Base-by-base conservation (phyloP, 2,113 vertebrate species). In the Phasianus colchicus region DNA sequence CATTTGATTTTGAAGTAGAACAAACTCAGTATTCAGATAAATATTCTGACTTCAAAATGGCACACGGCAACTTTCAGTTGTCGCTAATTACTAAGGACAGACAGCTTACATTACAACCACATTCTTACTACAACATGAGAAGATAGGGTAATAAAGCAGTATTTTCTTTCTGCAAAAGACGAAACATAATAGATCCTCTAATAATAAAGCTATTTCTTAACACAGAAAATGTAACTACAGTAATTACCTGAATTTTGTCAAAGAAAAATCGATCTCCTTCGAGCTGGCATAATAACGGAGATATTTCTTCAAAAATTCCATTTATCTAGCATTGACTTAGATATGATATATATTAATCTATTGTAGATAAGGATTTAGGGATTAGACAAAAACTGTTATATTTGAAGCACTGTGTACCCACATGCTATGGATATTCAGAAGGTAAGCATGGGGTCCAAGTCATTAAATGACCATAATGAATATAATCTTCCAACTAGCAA, bases 1-100 rank as follows among this genome's bases (percentile, higher is more conserved):
- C 27, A 17, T 34, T 71, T 58, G 38, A 75, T 80, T 88, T 32
- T 71, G 24, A 87, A 88, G 17, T 21, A 83, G 72, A 81, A 5
- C 5, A 61, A 92, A 89, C 67, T 45, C 36, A 36, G 10, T 50
- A 67, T 50, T 69, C 66, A 79, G 50, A 85, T 79, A 88, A 85
- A 76, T 67, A 72, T 64, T 80, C 52, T 86, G 57, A 71, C 67
- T 90, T 86, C 72, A 83, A 81, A 94, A 74, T 66, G 47, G n/a
- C 63, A 86, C n/a, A 78, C 13, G 40, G 47, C 19, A 93, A 75
- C 65, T 63, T 71, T 57, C 64, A 27, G 38, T n/a, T 81, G 61
- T 85, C 75, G 27, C 27, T 47, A 83, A 87, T 80, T 29, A 50
- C n/a, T 78, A 11, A 2, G 15, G 63, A 70, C 40, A 91, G 60